Conservation (phyloP, 2,888 invertebrate genomes). For the Nomada fucata region DNA sequence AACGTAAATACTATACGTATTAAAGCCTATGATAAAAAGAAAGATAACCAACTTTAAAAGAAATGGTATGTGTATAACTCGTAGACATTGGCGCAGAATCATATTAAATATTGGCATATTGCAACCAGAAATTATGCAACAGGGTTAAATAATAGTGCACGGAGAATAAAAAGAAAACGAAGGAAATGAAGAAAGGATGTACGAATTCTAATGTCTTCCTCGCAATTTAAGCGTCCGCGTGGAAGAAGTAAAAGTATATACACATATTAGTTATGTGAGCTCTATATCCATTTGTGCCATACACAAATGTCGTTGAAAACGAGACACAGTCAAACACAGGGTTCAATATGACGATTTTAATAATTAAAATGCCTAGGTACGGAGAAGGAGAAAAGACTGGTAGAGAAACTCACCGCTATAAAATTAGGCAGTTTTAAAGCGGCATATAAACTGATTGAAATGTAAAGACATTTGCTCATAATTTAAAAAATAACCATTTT, state of each 20-base stretch:
- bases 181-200: not conserved
- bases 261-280: constrained; percentile 58
- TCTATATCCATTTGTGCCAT: constrained; percentile 80
- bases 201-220: constrained; percentile 66
- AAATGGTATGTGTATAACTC: constrained; percentile 18
- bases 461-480: constrained; percentile 74
- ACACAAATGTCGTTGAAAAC: constrained; percentile 63
- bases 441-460: constrained; percentile 67
- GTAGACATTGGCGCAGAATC: constrained; percentile 27
- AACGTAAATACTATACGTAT: constrained; percentile 31
- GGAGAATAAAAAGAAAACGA: constrained; percentile 15
- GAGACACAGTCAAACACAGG: constrained; percentile 68
- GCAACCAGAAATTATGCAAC: constrained; percentile 41
- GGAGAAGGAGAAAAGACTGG: constrained; percentile 82
- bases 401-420: constrained; percentile 78
- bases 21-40: constrained; percentile 35
- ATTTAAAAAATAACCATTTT: constrained; percentile 61
- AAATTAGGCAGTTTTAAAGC: constrained; percentile 72
- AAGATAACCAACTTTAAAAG: constrained; percentile 22
- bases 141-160: constrained; percentile 37
- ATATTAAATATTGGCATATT: constrained; percentile 45
- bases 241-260: constrained; percentile 57
- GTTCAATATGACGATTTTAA: constrained; percentile 77
- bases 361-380: constrained; percentile 78
- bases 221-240: constrained; percentile 46